Evolutionary conservation across 2,113 vertebrate species (phyloP), one percentile per base, ranked within the genome.

Genomic region (Oostethus manadensis): DNA sequence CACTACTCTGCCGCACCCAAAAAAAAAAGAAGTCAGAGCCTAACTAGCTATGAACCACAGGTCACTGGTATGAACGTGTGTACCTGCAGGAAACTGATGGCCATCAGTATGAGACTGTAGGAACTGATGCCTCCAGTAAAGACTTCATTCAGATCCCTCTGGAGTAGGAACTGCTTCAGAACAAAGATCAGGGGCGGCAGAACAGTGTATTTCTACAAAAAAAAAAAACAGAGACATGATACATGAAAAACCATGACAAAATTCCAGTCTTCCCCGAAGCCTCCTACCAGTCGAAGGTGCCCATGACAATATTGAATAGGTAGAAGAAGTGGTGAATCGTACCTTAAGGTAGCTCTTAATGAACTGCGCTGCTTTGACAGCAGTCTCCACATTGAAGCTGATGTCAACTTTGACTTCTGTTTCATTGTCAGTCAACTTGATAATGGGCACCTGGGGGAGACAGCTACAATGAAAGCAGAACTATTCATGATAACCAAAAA

Each of bases 341-440:
- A 98, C 96, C 92, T 98, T 96, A 62, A 98, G 90, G 64, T 94
- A 96, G 58, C 94, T 93, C 86, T 94, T 97, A 79, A 99, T 98
- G 81, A 98, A 92, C 75, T 91, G 93, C 16, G 96, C 94, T 53
- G 96, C 94, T 91, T 95, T 96, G 58, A 99, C 95, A 38, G 95
- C 96, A 40, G 94, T 99, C 89, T 97, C 95, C 64, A 99, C 92
- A 66, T 99, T 99, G 81, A 98, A 99, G 89, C 96, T 98, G 85
- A 99, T 99, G 87, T 99, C 96, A 23, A 99, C 95, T 88, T 97
- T 99, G 23, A 99, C 94, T 66, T 93, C 92, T 0, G 96, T 97
- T 86, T 97, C 92, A 83, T 93, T 92, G 84, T 99, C 96, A n/a
- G 95, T 98, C 45, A 99, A 92, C 76, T 98, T 99, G 76, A 99